Evolutionary conservation across 2,797 vertebrate species (phyloP).

Genomic region (Phalanger gymnotis): DNA sequence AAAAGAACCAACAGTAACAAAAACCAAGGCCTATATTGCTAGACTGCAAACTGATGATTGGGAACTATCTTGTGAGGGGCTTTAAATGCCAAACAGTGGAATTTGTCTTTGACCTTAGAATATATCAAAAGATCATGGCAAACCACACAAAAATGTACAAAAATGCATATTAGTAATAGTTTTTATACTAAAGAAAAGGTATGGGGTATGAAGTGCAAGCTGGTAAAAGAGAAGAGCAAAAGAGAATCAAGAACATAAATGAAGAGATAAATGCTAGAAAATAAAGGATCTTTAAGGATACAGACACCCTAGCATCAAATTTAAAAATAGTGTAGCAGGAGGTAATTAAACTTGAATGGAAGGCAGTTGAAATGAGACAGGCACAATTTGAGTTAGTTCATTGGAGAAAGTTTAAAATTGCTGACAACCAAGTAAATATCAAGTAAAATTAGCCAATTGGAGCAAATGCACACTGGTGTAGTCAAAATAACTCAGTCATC

Average conservation of each 20-base stretch:
- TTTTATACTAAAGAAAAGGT: neutral
- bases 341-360: neutral
- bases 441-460: neutral
- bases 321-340: neutral
- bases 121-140: neutral
- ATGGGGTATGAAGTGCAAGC: no score
- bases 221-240: neutral
- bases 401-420: neutral
- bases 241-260: neutral
- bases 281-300: neutral
- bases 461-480: neutral
- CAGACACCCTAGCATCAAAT: neutral
- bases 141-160: no score
- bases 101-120: neutral
- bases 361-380: neutral
- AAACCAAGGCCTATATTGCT: neutral
- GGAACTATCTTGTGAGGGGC: neutral
- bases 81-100: neutral
- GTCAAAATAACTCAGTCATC: neutral
- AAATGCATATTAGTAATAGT: neutral
- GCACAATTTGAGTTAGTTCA: neutral
- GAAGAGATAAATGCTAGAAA: neutral
- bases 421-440: slow-evolving; percentile 22
- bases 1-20: neutral
- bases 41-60: neutral